phyloP scores from a whole-genome alignment of 2,797 vertebrate species.

The Neosilurus hyrtlii region DNA sequence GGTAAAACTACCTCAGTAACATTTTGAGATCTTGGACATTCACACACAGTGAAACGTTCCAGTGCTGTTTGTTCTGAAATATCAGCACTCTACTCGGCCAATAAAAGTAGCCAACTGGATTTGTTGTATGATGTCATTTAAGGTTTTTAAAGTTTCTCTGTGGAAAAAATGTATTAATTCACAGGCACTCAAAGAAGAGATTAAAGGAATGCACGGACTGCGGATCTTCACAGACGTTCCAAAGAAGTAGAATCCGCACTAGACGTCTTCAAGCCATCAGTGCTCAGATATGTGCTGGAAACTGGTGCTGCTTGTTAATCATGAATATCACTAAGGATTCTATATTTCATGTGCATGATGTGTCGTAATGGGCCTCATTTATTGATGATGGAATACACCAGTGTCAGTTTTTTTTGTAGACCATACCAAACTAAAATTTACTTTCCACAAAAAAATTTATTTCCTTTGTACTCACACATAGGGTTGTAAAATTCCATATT shows the following conservation, averaged over 20 bases:
- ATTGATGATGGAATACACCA: neutral
- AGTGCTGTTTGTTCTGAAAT: too few relatives aligned
- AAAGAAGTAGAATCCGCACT: slow-evolving; percentile 59
- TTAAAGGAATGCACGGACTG: slow-evolving; percentile 80
- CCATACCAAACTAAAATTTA: neutral
- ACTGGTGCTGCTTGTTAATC: neutral
- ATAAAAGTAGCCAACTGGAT: too few relatives aligned
- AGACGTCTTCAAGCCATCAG: neutral
- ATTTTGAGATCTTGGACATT: too few relatives aligned
- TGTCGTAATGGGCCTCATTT: slow-evolving; percentile 3
- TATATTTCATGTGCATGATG: neutral
- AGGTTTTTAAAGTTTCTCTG: neutral
- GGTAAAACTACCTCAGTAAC: too few relatives aligned
- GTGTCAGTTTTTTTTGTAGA: neutral
- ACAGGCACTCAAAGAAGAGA: slow-evolving; percentile 80
- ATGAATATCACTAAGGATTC: neutral
- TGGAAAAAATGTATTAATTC: slow-evolving; percentile 22
- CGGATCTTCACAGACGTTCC: slow-evolving; percentile 79
- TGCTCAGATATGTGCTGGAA: neutral
- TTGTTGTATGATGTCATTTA: neutral
- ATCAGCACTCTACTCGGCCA: too few relatives aligned
- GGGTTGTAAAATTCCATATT: too few relatives aligned
- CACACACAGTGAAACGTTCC: too few relatives aligned
- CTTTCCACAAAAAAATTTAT: neutral
- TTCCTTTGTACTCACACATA: too few relatives aligned